Evolutionary conservation across 1,140 invertebrate genomes (phyloP), one percentile per base, ranked within the genome.

Genomic region (Idris sp.): DNA sequence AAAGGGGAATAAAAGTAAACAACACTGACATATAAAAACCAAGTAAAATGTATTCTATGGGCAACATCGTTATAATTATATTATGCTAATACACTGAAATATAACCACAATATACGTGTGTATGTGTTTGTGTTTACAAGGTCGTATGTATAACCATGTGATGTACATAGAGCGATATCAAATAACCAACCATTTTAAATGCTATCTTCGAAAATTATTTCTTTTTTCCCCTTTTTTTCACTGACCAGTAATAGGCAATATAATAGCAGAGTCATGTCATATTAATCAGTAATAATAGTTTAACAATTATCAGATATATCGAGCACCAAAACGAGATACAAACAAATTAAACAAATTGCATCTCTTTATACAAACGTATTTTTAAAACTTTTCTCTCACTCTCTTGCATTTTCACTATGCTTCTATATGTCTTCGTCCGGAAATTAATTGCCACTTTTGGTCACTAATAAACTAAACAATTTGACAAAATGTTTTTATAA

Each of bases 21-120:
- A 76, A 81, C 75, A 77, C 41, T 75, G 31, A 80, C 82, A 84
- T 85, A 81, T 86, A 87, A 87, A 87, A 87, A 87, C 83, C 84
- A 86, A 87, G 84, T 87, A 87, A 86, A 87, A 86, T 87, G 83
- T 87, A 86, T 86, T 86, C 84, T 87, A 87, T 87, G 83, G 81
- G 86, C 85, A 86, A 87, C 84, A 87, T 86, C 82, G 81, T 84
- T 83, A 80, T 85, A 85, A 84, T 86, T 65, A 84, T 86, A 86
- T 86, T 86, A 86, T 85, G 81, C 83, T 84, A 83, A 84, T 87
- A 86, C 84, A 86, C 78, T 84, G 82, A 87, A 87, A 83, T 84
- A 87, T 86, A 86, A 86, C 83, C 82, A 85, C 77, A 84, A 83
- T 83, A 76, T 76, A 76, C 67, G 77, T 79, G 69, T 78, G 54